Evolutionary conservation across 1,140 invertebrate species (phyloP).

Genomic region (Meteorus sp.): DNA sequence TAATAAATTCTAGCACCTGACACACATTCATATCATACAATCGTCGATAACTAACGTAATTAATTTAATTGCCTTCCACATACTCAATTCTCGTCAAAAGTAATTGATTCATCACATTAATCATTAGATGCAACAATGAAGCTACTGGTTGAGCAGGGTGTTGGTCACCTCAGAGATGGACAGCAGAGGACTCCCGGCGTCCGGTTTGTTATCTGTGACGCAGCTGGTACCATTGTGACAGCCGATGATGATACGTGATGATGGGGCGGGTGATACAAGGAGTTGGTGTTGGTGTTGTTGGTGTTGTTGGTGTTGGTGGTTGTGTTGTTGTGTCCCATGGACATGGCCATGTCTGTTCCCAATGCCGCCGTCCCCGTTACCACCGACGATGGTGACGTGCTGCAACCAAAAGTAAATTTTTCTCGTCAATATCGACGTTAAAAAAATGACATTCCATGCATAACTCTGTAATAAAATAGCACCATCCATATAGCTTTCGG

Average conservation of each 20-base stretch:
- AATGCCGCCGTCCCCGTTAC: slow-evolving; percentile 49
- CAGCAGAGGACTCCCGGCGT: slow-evolving; percentile 75
- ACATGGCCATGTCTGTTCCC: slow-evolving; percentile 45
- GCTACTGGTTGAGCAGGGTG: slow-evolving; percentile 72
- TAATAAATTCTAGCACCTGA: too few species aligned
- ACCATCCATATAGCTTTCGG: too few species aligned
- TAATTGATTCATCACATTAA: slow-evolving; percentile 14
- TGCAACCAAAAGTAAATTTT: slow-evolving; percentile 50
- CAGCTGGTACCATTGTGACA: slow-evolving; percentile 55
- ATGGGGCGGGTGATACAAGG: slow-evolving; percentile 48
- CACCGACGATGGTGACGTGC: slow-evolving; percentile 51
- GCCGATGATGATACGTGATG: slow-evolving; percentile 41
- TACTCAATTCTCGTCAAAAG: too few species aligned
- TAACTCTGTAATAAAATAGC: too few species aligned
- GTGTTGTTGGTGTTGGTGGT: slow-evolving; percentile 39
- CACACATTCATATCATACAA: too few species aligned
- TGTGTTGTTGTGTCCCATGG: slow-evolving; percentile 31
- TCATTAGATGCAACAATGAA: slow-evolving; percentile 29
- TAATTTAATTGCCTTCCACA: too few species aligned
- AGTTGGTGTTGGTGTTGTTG: slow-evolving; percentile 39
- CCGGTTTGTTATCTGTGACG: slow-evolving; percentile 64
- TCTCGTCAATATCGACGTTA: slow-evolving; percentile 19
- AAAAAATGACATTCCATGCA: too few species aligned
- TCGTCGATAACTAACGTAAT: too few species aligned
- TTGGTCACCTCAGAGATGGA: slow-evolving; percentile 84